Conservation (phyloP, 1,140 invertebrate genomes). For the Trigoniulus corallinus region DNA sequence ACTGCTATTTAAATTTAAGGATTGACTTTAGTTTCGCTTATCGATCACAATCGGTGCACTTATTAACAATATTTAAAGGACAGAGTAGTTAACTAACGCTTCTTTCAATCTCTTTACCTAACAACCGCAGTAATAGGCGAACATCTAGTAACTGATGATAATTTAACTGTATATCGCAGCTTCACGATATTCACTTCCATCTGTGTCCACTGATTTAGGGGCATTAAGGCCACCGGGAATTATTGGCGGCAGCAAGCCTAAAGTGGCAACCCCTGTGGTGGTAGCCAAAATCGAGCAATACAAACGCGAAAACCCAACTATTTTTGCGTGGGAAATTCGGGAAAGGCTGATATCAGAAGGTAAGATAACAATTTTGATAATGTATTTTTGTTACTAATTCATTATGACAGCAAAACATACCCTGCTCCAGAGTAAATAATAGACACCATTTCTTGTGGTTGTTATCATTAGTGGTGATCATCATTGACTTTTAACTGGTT, state of each 20-base stretch:
- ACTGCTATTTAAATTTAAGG: too few species aligned
- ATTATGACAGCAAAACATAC: not conserved
- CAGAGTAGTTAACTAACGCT: too few species aligned
- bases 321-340: constrained; percentile 93
- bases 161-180: too few species aligned
- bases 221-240: constrained; percentile 83
- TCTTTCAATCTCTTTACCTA: constrained; percentile 1
- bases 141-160: not conserved
- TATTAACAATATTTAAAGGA: too few species aligned
- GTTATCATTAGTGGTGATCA: too few species aligned
- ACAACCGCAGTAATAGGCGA: not conserved
- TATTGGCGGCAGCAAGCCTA: constrained; percentile 96
- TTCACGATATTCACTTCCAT: not conserved
- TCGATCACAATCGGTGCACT: too few species aligned
- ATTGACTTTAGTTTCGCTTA: too few species aligned
- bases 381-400: not conserved
- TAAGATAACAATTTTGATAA: constrained; percentile 27
- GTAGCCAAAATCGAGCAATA: constrained; percentile 92
- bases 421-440: not conserved
- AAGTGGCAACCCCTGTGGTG: constrained; percentile 91
- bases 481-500: too few species aligned
- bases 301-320: constrained; percentile 91
- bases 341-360: constrained; percentile 87
- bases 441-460: not conserved
- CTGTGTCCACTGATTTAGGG: constrained; percentile 40